phyloP scores from a whole-genome alignment of 2,113 vertebrate genomes.

The Chrysochloris asiatica region DNA sequence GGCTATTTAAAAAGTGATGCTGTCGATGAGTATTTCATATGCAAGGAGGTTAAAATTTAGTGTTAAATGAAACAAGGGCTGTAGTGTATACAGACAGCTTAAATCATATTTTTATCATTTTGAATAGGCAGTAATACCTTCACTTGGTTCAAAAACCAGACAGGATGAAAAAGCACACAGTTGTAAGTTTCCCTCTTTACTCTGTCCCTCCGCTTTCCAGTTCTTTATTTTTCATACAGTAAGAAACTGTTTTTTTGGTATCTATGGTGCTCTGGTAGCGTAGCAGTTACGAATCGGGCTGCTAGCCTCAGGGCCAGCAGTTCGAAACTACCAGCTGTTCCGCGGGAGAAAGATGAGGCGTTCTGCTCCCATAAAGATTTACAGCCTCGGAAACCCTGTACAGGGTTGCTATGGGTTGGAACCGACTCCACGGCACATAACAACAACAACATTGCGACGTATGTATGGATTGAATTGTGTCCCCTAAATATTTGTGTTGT shows the following conservation, averaged over 20 bases:
- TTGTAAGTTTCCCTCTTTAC: neutral
- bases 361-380: no score
- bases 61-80: neutral
- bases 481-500: neutral
- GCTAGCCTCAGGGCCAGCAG: no score
- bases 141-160: neutral
- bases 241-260: neutral
- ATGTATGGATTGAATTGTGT: neutral
- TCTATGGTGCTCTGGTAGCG: no score
- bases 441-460: no score
- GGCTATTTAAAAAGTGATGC: neutral
- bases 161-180: neutral
- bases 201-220: neutral
- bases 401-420: no score
- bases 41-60: neutral
- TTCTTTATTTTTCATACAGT: neutral
- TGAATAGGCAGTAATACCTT: neutral
- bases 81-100: neutral
- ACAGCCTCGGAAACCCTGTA: no score
- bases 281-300: no score
- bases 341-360: no score
- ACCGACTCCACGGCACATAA: no score
- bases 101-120: neutral
- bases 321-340: no score
- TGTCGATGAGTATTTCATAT: neutral